phyloP scores from a whole-genome alignment of 1,140 invertebrate genomes.

The Lasioglossum albipes region DNA sequence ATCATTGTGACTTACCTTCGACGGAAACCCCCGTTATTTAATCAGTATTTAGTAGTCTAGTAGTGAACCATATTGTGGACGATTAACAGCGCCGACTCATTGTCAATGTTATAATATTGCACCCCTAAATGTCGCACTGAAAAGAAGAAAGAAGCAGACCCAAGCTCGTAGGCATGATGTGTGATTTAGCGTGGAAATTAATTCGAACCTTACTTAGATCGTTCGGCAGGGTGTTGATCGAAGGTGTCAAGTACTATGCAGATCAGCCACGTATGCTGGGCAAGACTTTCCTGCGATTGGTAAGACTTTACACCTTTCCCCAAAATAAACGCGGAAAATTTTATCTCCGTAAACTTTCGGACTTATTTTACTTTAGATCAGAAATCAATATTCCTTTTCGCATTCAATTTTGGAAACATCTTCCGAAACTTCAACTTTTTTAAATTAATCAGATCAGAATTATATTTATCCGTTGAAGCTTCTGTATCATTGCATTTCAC shows the following conservation, averaged over 20 bases:
- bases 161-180: conserved; percentile 71
- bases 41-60: background rate
- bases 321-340: background rate
- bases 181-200: conserved; percentile 77
- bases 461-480: too few species aligned
- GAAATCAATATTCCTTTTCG: background rate
- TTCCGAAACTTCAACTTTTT: too few species aligned
- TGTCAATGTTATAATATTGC: background rate
- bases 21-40: conserved; percentile 10
- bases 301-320: conserved; percentile 69
- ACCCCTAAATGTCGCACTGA: conserved; percentile 27
- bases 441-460: too few species aligned
- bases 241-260: conserved; percentile 95
- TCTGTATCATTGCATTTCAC: too few species aligned
- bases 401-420: too few species aligned
- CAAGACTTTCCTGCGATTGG: conserved; percentile 91
- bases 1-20: background rate
- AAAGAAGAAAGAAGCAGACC: conserved; percentile 10
- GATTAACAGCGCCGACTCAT: conserved; percentile 13
- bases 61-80: background rate
- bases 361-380: background rate
- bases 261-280: conserved; percentile 92
- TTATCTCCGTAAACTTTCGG: background rate
- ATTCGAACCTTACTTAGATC: conserved; percentile 81
- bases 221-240: conserved; percentile 91